These are phyloP conservation scores for Drosophila infuscata DNA, from an alignment of 2,888 invertebrate genomes.

Conservation along the genomic window DNA sequence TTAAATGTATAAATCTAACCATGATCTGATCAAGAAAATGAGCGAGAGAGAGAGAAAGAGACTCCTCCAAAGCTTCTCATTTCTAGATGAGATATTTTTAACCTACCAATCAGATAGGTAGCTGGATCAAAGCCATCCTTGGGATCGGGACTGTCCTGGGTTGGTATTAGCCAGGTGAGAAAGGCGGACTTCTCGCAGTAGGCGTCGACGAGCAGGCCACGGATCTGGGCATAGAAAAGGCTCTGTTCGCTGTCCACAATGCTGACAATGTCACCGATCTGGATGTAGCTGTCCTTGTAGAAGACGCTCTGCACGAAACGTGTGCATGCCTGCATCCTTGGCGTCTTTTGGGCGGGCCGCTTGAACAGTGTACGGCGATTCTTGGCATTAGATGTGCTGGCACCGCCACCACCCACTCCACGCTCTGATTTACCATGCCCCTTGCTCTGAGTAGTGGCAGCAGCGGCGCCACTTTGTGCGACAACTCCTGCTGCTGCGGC, in stretches of 20 bases:
- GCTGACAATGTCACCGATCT: slow-evolving; percentile 96
- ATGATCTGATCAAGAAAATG: neutral
- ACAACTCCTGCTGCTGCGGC: slow-evolving; percentile 1
- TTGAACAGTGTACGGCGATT: slow-evolving; percentile 92
- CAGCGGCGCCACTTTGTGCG: neutral
- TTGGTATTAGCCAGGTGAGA: slow-evolving; percentile 96
- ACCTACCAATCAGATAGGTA: slow-evolving; percentile 93
- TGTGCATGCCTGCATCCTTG: slow-evolving; percentile 92
- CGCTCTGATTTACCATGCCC: slow-evolving; percentile 43
- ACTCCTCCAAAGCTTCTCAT: neutral
- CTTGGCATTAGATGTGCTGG: slow-evolving; percentile 86
- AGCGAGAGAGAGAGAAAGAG: neutral
- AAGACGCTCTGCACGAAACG: slow-evolving; percentile 92
- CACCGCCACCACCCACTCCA: slow-evolving; percentile 13
- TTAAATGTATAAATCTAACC: neutral
- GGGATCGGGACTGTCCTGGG: slow-evolving; percentile 91
- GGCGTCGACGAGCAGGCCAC: slow-evolving; percentile 95
- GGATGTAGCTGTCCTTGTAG: slow-evolving; percentile 92
- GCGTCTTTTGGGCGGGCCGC: slow-evolving; percentile 92
- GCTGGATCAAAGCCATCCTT: slow-evolving; percentile 93
- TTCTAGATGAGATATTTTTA: neutral
- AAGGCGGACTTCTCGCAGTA: slow-evolving; percentile 97
- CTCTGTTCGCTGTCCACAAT: slow-evolving; percentile 91
- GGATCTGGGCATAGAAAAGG: slow-evolving; percentile 95
- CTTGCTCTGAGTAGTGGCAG: slow-evolving; percentile 22